These are phyloP conservation scores for Sphenodon punctatus DNA, from an alignment of 2,797 vertebrate genomes.

Conservation along the genomic window DNA sequence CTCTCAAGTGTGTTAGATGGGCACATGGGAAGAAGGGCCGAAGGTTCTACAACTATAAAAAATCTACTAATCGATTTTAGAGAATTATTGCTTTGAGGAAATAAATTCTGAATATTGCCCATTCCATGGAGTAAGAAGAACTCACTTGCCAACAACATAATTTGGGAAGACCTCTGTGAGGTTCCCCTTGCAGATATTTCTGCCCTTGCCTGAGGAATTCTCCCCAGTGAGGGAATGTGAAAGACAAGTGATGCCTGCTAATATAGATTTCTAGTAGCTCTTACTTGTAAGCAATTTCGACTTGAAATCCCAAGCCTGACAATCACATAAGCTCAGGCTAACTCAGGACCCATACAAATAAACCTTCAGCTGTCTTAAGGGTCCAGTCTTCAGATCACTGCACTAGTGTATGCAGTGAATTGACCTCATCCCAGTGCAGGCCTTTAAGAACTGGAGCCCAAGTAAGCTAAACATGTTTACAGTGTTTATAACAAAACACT, in stretches of 20 bases:
- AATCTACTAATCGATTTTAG: accelerated
- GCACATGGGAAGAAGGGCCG: too few relatives aligned
- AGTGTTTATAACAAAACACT: not conserved
- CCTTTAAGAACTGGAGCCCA: not conserved
- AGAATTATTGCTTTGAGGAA: not conserved
- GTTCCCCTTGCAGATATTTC: not conserved
- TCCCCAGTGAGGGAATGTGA: not conserved
- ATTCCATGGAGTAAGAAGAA: accelerated
- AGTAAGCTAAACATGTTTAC: not conserved
- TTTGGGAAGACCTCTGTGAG: not conserved
- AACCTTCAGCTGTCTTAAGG: not conserved
- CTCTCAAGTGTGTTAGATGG: too few relatives aligned
- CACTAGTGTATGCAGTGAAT: too few relatives aligned
- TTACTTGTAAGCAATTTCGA: not conserved
- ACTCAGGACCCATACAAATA: not conserved
- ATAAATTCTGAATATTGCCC: not conserved
- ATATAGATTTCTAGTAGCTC: not conserved
- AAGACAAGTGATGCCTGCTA: accelerated
- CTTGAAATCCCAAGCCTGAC: not conserved
- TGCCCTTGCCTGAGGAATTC: not conserved
- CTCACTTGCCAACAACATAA: not conserved
- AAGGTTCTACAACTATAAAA: too few relatives aligned
- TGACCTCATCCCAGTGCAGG: too few relatives aligned
- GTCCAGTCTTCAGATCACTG: too few relatives aligned
- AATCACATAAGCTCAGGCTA: not conserved